Evolutionary conservation across 2,888 invertebrate species (phyloP).

Genomic region (Melanchra persicariae): DNA sequence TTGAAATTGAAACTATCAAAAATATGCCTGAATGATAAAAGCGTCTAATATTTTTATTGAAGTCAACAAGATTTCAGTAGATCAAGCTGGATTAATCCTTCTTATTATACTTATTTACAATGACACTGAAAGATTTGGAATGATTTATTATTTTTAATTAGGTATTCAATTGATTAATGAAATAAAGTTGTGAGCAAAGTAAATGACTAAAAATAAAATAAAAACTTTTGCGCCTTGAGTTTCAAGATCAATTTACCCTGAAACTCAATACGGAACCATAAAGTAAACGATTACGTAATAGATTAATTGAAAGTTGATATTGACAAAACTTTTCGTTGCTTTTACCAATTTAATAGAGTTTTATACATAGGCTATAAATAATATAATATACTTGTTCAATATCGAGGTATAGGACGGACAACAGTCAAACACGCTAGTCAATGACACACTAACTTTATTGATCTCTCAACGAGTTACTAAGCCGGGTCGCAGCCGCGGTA

Average conservation of each 20-base stretch:
- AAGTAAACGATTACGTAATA: slow-evolving; percentile 5
- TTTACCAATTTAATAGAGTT: background rate
- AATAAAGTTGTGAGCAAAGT: slow-evolving; percentile 20
- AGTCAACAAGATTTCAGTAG: background rate
- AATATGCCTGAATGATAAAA: background rate
- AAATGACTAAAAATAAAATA: slow-evolving; percentile 5
- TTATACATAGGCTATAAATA: too few relatives aligned
- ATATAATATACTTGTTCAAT: too few relatives aligned
- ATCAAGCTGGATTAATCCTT: slow-evolving; percentile 5
- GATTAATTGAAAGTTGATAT: slow-evolving; percentile 14
- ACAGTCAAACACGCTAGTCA: too few relatives aligned
- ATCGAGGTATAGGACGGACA: too few relatives aligned
- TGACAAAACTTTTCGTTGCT: slow-evolving; percentile 6
- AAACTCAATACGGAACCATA: slow-evolving; percentile 14
- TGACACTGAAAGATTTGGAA: slow-evolving; percentile 6
- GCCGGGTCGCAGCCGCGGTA: too few relatives aligned
- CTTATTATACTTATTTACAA: background rate
- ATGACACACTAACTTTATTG: too few relatives aligned
- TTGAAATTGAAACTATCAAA: background rate
- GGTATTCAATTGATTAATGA: slow-evolving; percentile 12
- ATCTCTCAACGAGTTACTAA: too few relatives aligned
- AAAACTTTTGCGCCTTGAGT: slow-evolving; percentile 10
- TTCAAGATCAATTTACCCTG: slow-evolving; percentile 26
- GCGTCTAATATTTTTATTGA: background rate
- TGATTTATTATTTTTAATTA: background rate